A percentile compares a stretch with the other conserved stretches of the same genome.
Evolutionary conservation across 53 echinoderm and acorn worm species (phyloP).

Genomic region (Mesocentrotus franciscanus): DNA sequence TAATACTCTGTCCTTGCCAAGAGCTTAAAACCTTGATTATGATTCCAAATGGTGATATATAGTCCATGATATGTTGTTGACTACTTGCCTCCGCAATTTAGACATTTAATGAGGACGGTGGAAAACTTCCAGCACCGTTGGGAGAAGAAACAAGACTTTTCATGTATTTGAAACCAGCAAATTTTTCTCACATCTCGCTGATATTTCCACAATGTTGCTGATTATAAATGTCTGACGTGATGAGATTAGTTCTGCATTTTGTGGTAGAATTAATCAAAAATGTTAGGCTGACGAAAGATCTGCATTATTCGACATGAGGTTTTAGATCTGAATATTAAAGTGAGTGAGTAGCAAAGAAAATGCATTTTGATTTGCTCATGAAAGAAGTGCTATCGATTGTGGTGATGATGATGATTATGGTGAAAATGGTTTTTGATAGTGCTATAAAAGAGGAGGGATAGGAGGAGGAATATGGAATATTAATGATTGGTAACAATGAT

Average conservation of each 20-base stretch:
- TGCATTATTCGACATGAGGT: not conserved
- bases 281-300: not conserved
- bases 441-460: not conserved
- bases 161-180: not conserved
- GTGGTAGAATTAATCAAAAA: not conserved
- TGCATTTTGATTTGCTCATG: not conserved
- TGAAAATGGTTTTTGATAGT: slow-evolving; percentile 9
- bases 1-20: not conserved
- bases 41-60: not conserved
- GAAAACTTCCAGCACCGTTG: not conserved
- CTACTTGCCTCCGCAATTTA: not conserved
- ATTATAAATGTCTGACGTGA: not conserved
- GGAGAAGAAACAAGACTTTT: not conserved
- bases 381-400: not conserved
- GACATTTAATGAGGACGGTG: not conserved
- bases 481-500: slow-evolving; percentile 1
- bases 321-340: not conserved
- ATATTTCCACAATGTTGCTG: not conserved
- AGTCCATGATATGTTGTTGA: slow-evolving; percentile 13
- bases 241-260: slow-evolving; percentile 21
- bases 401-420: not conserved
- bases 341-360: not conserved
- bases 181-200: not conserved
- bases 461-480: not conserved
- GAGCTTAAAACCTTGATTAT: slow-evolving; percentile 12